These are phyloP conservation scores for Hucho hucho DNA, from an alignment of 2,113 vertebrate genomes.

Conservation along the genomic window DNA sequence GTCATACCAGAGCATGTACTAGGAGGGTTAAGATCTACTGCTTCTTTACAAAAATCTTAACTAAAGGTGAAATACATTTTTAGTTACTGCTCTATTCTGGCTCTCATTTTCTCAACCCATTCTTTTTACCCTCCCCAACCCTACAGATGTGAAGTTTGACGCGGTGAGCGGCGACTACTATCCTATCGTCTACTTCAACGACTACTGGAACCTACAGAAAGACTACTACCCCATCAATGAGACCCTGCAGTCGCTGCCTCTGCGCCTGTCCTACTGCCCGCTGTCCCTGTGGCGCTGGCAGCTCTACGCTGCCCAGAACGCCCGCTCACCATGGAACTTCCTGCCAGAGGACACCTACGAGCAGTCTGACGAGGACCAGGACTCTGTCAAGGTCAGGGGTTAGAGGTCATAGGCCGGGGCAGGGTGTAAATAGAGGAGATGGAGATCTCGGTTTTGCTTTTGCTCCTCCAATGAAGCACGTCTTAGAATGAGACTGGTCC, in stretches of 20 bases:
- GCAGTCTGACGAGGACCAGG: slow-evolving; percentile 95
- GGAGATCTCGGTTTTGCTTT: too few species aligned
- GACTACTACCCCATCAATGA: slow-evolving; percentile 93
- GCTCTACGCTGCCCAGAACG: slow-evolving; percentile 90
- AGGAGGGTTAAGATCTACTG: background rate
- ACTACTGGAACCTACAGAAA: slow-evolving; percentile 98
- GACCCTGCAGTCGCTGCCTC: slow-evolving; percentile 76
- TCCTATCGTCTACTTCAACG: slow-evolving; percentile 95
- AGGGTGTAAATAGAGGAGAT: background rate
- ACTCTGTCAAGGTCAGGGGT: slow-evolving; percentile 88
- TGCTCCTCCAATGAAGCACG: too few species aligned
- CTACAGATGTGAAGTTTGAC: slow-evolving; percentile 91
- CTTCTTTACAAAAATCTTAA: too few species aligned
- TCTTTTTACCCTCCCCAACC: background rate
- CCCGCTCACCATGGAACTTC: slow-evolving; percentile 92
- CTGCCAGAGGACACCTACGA: slow-evolving; percentile 90
- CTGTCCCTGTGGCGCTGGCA: slow-evolving; percentile 97
- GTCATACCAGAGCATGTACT: background rate
- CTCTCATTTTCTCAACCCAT: background rate
- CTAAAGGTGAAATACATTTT: too few species aligned
- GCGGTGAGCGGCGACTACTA: slow-evolving; percentile 92
- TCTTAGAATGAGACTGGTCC: too few species aligned
- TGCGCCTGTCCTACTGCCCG: slow-evolving; percentile 86
- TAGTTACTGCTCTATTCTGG: too few species aligned
- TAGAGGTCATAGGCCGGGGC: background rate